Evolutionary conservation across 2,888 invertebrate genomes (phyloP).

Genomic region (Ptilodon capucinus): DNA sequence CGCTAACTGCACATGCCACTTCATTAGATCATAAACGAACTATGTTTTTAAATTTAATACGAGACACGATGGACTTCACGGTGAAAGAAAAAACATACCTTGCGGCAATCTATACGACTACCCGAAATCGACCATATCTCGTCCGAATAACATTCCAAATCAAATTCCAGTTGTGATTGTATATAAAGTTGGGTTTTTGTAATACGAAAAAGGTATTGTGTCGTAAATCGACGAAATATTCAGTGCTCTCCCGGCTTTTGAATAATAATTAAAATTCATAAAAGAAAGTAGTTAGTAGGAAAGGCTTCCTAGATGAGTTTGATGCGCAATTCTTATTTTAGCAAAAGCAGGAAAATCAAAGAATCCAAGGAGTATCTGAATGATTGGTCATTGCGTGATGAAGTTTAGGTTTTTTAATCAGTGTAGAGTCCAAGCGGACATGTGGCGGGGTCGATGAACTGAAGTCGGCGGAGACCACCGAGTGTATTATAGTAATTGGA

Average conservation of each 20-base stretch:
- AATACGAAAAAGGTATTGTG: background rate
- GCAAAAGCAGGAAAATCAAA: too few relatives aligned
- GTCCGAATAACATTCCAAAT: background rate
- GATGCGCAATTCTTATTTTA: too few relatives aligned
- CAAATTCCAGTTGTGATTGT: background rate
- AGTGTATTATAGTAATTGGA: background rate
- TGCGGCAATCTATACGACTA: background rate
- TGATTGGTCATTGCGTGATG: background rate
- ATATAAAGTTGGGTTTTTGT: background rate
- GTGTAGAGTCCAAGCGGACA: slow-evolving; percentile 12
- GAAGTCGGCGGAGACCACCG: slow-evolving; percentile 1
- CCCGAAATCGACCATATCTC: background rate
- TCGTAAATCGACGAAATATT: too few relatives aligned
- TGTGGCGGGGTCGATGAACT: slow-evolving; percentile 3
- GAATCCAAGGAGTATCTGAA: too few relatives aligned
- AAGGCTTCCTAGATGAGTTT: too few relatives aligned
- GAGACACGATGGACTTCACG: slow-evolving; percentile 8
- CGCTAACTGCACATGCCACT: slow-evolving; percentile 7
- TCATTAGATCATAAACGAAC: slow-evolving; percentile 17
- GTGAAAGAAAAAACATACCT: slow-evolving; percentile 10
- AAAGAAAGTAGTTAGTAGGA: too few relatives aligned
- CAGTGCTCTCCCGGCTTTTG: slow-evolving; percentile 2
- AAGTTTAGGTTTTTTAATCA: slow-evolving; percentile 8
- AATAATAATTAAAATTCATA: slow-evolving; percentile 5
- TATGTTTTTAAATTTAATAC: slow-evolving; percentile 14